Evolutionary conservation across 2,797 vertebrate genomes (phyloP).

Genomic region (Xenentodon cancila): DNA sequence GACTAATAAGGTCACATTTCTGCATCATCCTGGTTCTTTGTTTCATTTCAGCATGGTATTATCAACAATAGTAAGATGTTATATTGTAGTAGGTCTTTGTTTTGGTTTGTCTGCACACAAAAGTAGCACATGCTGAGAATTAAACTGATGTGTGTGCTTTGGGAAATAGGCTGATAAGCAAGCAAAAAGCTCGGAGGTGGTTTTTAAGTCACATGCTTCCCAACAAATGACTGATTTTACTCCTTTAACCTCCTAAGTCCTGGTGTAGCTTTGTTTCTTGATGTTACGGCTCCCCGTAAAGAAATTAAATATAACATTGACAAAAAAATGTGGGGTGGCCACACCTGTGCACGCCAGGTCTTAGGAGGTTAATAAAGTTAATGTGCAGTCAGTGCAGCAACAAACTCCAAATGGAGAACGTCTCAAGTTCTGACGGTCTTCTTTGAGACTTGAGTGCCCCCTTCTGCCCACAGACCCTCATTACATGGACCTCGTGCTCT

Average conservation of each 20-base stretch:
- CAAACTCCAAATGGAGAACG: slow-evolving; percentile 1
- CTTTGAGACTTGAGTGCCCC: slow-evolving; percentile 26
- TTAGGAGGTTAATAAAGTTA: not conserved
- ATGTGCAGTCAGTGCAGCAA: not conserved
- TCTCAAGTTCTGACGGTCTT: not conserved
- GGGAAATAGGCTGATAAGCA: too few species aligned
- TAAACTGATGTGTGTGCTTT: not conserved
- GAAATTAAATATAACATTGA: too few species aligned
- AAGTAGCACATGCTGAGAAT: not conserved
- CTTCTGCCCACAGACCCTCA: slow-evolving; percentile 27
- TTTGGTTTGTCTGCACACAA: not conserved
- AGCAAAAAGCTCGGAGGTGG: too few species aligned
- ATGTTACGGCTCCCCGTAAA: too few species aligned
- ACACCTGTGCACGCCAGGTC: too few species aligned
- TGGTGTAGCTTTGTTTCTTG: too few species aligned
- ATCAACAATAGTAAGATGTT: slow-evolving; percentile 9
- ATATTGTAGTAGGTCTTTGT: not conserved
- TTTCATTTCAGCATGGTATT: slow-evolving; percentile 20
- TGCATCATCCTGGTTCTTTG: slow-evolving; percentile 66
- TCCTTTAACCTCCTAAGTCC: too few species aligned
- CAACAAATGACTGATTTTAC: too few species aligned
- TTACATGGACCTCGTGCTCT: not conserved
- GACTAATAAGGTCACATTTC: slow-evolving; percentile 89
- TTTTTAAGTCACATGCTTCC: too few species aligned
- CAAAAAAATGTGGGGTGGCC: too few species aligned